phyloP scores from a whole-genome alignment of 1,140 invertebrate genomes.

The Trissolcus basalis region DNA sequence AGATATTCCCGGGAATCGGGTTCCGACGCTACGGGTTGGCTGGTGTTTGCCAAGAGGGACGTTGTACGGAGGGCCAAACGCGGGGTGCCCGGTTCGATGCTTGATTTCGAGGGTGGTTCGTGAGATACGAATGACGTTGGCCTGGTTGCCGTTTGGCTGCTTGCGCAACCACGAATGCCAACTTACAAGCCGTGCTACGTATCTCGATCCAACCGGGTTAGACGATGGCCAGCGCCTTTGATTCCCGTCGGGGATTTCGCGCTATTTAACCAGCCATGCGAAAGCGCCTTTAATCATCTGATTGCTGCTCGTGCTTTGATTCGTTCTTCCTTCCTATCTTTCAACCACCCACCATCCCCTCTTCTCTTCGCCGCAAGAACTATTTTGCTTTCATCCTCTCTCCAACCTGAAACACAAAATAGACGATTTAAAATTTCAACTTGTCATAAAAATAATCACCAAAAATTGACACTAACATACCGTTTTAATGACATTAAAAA shows the following conservation, averaged over 20 bases:
- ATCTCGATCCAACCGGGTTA: slow-evolving; percentile 43
- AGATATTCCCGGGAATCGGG: slow-evolving; percentile 63
- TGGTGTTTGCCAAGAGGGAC: slow-evolving; percentile 73
- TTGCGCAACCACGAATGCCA: slow-evolving; percentile 47
- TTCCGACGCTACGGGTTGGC: slow-evolving; percentile 61
- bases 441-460: too few species aligned
- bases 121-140: slow-evolving; percentile 39
- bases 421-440: too few species aligned
- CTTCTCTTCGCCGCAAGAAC: slow-evolving; percentile 15
- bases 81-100: slow-evolving; percentile 59
- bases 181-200: slow-evolving; percentile 42
- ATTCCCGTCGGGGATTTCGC: slow-evolving; percentile 73
- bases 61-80: slow-evolving; percentile 67
- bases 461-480: too few species aligned
- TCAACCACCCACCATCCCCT: not conserved
- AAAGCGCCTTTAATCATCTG: slow-evolving; percentile 73
- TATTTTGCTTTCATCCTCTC: too few species aligned
- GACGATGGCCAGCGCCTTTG: slow-evolving; percentile 66
- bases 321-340: slow-evolving; percentile 37
- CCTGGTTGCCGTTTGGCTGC: slow-evolving; percentile 44
- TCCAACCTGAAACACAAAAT: too few species aligned
- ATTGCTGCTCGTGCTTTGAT: slow-evolving; percentile 67
- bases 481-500: too few species aligned
- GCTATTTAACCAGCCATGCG: slow-evolving; percentile 62
- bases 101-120: slow-evolving; percentile 64